Percentiles rank a stretch among this genome's conserved stretches.
phyloP scores from a whole-genome alignment of 1,140 invertebrate species.

The Hyphantria cunea region DNA sequence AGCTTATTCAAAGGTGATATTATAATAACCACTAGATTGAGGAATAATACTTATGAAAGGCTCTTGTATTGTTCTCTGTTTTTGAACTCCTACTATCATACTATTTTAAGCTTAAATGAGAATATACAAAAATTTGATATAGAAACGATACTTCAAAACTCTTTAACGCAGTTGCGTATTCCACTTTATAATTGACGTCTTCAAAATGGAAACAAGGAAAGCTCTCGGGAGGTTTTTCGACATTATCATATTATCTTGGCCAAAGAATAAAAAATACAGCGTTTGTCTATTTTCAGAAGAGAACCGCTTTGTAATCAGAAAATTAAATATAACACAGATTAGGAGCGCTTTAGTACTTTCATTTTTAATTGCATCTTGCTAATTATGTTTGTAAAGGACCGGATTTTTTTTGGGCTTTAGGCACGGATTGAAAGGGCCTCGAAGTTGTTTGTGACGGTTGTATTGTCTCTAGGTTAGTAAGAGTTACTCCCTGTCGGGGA shows the following conservation, averaged over 20 bases:
- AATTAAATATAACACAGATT: constrained; percentile 32
- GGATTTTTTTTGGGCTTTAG: constrained; percentile 25
- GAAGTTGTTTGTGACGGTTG: constrained; percentile 15
- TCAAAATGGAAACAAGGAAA: constrained; percentile 22
- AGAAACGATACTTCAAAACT: constrained; percentile 4
- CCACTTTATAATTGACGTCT: constrained; percentile 17
- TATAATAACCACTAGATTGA: too few species aligned
- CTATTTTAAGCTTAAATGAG: not conserved
- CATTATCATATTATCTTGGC: constrained; percentile 26
- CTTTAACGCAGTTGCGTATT: not conserved
- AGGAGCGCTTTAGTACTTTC: constrained; percentile 26
- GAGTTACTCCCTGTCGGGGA: constrained; percentile 1
- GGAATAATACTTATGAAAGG: too few species aligned
- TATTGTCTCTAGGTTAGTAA: constrained; percentile 23
- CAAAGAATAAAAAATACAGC: constrained; percentile 21
- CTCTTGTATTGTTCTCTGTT: too few species aligned
- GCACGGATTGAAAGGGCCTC: constrained; percentile 23
- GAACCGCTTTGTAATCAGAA: constrained; percentile 27
- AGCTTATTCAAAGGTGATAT: too few species aligned
- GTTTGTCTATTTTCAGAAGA: constrained; percentile 25
- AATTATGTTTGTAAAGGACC: constrained; percentile 22
- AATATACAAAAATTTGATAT: not conserved
- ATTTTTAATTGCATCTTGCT: constrained; percentile 28
- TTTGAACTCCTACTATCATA: too few species aligned
- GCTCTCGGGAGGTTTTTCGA: constrained; percentile 24